Evolutionary conservation across 2,113 vertebrate genomes (phyloP).

Genomic region (Oncorhynchus mykiss): DNA sequence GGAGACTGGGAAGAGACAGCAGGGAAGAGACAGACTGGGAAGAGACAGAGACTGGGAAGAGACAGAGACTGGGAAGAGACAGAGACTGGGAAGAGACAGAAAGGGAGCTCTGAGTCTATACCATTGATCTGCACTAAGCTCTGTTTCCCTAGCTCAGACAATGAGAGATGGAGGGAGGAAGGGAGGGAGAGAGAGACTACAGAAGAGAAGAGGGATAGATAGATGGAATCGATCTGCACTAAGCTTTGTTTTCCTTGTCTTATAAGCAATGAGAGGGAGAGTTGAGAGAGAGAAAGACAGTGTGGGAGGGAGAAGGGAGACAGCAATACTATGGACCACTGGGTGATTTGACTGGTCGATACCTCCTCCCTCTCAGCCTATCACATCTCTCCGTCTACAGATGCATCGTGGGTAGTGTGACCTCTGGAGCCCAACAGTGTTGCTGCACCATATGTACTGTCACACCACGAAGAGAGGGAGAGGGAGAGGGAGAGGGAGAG

Average conservation of each 20-base stretch:
- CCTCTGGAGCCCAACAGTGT: constrained; percentile 76
- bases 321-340: constrained; percentile 52
- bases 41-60: background rate
- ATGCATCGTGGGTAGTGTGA: constrained; percentile 79
- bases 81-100: background rate
- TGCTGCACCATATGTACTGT: constrained; percentile 76
- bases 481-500: no score
- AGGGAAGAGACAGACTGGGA: background rate
- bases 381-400: constrained; percentile 63
- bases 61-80: no score
- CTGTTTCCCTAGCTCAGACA: background rate
- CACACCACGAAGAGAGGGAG: constrained; percentile 47
- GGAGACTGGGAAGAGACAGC: no score
- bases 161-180: background rate
- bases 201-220: background rate
- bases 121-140: background rate
- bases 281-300: background rate
- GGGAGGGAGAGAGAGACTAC: background rate
- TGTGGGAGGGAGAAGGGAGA: background rate
- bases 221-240: background rate
- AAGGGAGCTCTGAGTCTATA: no score
- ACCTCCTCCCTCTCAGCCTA: constrained; percentile 65
- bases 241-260: background rate
- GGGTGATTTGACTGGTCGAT: constrained; percentile 66
- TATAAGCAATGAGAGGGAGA: background rate